Conservation (phyloP, 2,797 vertebrate species). For the Odontamblyopus lacepedii region DNA sequence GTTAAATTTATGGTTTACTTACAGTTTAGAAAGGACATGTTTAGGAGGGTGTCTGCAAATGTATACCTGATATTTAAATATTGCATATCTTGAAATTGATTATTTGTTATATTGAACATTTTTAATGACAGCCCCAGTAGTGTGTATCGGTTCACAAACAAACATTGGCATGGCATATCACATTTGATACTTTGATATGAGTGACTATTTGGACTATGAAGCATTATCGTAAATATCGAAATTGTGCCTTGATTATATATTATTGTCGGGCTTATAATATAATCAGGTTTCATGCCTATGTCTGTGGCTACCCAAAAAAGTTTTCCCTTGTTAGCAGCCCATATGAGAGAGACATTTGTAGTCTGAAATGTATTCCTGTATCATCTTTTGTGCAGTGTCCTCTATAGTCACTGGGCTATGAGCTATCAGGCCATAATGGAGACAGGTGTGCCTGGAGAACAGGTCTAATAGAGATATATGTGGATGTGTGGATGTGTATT, state of each 20-base stretch:
- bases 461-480: constrained; percentile 43
- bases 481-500: constrained; percentile 10
- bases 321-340: neutral
- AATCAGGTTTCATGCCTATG: neutral
- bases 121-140: too few species aligned
- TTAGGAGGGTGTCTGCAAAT: too few species aligned
- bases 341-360: constrained; percentile 9
- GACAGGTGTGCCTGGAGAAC: constrained; percentile 41
- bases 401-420: constrained; percentile 41
- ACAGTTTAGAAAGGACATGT: too few species aligned
- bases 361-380: neutral
- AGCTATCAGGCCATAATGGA: constrained; percentile 56
- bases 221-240: neutral
- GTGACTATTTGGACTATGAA: neutral
- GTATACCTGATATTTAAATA: too few species aligned
- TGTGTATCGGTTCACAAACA: too few species aligned
- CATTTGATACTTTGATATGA: neutral
- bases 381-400: constrained; percentile 33
- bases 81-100: too few species aligned
- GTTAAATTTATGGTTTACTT: neutral
- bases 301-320: neutral
- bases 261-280: neutral
- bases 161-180: neutral
- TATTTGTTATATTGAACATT: too few species aligned
- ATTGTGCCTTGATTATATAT: neutral